These are phyloP conservation scores for Drosophila anceps DNA, from an alignment of 2,888 invertebrate genomes.

Conservation along the genomic window DNA sequence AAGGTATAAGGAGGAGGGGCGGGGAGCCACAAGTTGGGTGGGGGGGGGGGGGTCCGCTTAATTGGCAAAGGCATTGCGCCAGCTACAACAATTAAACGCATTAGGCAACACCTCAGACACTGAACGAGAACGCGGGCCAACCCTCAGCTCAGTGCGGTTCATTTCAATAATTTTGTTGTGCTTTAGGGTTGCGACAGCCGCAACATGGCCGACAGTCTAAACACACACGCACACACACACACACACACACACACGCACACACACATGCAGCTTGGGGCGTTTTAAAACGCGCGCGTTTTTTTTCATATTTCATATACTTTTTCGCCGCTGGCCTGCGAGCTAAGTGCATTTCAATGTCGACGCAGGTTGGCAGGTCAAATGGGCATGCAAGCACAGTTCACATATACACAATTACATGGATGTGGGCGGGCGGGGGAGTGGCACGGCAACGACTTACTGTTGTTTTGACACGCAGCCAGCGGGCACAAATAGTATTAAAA, in stretches of 20 bases:
- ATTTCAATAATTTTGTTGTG: constrained; percentile 20
- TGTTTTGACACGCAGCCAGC: constrained; percentile 84
- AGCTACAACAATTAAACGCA: constrained; percentile 70
- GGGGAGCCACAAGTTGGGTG: not conserved
- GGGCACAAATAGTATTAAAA: constrained; percentile 24
- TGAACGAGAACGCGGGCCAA: constrained; percentile 9
- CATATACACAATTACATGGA: constrained; percentile 39
- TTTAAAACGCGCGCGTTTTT: constrained; percentile 71
- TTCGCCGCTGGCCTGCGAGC: constrained; percentile 1
- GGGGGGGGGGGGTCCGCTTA: constrained; percentile 27
- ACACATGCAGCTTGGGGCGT: constrained; percentile 55
- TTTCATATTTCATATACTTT: not conserved
- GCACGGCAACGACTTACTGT: constrained; percentile 58
- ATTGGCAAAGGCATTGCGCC: constrained; percentile 59
- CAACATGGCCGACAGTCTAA: constrained; percentile 67
- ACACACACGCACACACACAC: constrained; percentile 41
- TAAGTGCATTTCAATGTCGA: constrained; percentile 77
- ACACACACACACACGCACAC: constrained; percentile 23
- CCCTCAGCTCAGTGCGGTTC: constrained; percentile 23
- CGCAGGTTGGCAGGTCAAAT: constrained; percentile 26
- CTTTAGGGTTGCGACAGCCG: constrained; percentile 60
- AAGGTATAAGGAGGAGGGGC: not conserved
- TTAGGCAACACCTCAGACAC: constrained; percentile 74
- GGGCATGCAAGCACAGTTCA: constrained; percentile 41
- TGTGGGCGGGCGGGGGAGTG: not conserved